A percentile compares a stretch with the other conserved stretches of the same genome.
phyloP scores from a whole-genome alignment of 2,113 vertebrate genomes.

The Salvator merianae region DNA sequence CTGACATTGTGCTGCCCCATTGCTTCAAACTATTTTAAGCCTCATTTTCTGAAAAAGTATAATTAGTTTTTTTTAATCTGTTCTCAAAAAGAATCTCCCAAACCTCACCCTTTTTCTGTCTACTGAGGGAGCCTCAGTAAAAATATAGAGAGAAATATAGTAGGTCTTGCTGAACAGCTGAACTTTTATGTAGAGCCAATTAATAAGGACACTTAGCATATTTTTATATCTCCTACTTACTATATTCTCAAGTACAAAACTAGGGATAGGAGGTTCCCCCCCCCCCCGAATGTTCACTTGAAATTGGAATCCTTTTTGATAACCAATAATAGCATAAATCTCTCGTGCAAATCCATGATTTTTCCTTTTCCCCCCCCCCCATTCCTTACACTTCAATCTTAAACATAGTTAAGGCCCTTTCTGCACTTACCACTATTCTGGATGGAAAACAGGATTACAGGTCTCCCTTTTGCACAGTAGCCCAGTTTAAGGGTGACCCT shows the following conservation, averaged over 20 bases:
- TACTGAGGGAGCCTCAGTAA: neutral
- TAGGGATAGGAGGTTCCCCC: neutral
- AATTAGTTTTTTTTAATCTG: neutral
- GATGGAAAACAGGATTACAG: too few relatives aligned
- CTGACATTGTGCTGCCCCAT: conserved; percentile 6
- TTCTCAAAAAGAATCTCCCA: neutral
- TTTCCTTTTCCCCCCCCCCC: too few relatives aligned
- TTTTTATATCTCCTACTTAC: neutral
- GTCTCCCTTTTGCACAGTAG: too few relatives aligned
- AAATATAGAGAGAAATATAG: neutral
- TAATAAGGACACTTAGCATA: neutral
- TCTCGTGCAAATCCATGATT: too few relatives aligned
- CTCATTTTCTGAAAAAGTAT: conserved; percentile 18
- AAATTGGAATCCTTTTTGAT: neutral
- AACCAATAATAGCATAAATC: neutral
- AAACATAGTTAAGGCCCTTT: too few relatives aligned
- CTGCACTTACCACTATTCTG: too few relatives aligned
- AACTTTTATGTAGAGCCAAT: neutral
- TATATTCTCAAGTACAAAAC: neutral
- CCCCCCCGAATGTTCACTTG: neutral
- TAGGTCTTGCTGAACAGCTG: neutral
- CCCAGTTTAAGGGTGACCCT: too few relatives aligned
- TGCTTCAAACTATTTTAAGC: neutral
- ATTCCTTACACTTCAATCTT: too few relatives aligned
- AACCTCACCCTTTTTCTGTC: neutral